Conservation (phyloP, 2,888 invertebrate species). For the Drosophila demipolita region DNA sequence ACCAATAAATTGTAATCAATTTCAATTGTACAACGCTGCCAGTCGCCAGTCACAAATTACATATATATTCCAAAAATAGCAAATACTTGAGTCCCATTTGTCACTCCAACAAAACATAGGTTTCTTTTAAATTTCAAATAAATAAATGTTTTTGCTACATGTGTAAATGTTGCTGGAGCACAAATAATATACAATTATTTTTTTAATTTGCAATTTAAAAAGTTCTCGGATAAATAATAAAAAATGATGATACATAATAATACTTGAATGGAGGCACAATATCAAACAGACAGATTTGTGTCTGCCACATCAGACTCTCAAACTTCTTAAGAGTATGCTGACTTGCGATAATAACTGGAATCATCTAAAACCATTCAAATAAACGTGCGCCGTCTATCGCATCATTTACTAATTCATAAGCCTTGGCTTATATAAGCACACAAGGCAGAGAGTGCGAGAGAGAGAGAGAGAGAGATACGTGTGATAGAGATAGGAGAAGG, state of each 20-base stretch:
- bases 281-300: conserved; percentile 14
- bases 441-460: neutral
- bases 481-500: neutral
- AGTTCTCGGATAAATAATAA: neutral
- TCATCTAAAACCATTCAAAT: conserved; percentile 55
- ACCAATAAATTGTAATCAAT: conserved; percentile 64
- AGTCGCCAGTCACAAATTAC: neutral
- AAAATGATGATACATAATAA: conserved; percentile 1
- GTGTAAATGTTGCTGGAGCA: neutral
- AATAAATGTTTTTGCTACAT: neutral
- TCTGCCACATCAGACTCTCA: conserved; percentile 6
- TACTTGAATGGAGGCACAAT: conserved; percentile 10
- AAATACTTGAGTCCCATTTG: neutral
- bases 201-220: neutral
- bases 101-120: neutral
- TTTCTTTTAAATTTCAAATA: neutral
- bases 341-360: conserved; percentile 38
- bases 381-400: conserved; percentile 43
- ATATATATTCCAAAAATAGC: neutral
- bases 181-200: neutral
- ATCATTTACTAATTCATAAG: conserved; percentile 67
- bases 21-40: conserved; percentile 47
- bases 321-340: conserved; percentile 25
- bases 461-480: neutral
- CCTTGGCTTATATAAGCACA: conserved; percentile 32